Base-by-base conservation (phyloP, 2,888 invertebrate species). In the Pandemis cinnamomeana region DNA sequence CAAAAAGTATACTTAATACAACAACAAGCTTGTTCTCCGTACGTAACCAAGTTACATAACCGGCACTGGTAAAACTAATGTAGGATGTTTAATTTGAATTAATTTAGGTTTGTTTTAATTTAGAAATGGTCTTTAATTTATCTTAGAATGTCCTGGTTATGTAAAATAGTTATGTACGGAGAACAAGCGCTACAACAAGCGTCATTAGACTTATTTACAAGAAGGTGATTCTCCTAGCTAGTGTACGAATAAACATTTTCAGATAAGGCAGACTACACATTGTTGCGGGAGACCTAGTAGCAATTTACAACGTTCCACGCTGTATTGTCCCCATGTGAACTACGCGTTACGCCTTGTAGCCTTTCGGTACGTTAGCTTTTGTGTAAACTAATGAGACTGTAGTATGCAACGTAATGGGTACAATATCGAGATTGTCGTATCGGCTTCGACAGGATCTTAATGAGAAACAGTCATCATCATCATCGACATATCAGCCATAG, bases 251-350 rank as follows among this genome's bases (percentile, higher is more conserved):
- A 69, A 60, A 69, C 36, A 10, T 55, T 41, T 42, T 7, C 13
- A 27, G 58, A 58, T 58, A 58, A 58, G 58, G 27, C 58, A 0
- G 10, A 11, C 20, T 58, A 58, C 58, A 20, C 11, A 27, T 27
- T 27, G 58, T 27, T 10, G 27, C 10, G 27, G 6, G 58, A 27
- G 2, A 11, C 27, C 58, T 10, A 58, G 67, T 27, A 13, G 36
- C 42, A 51, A 67, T 67, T 67, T 71, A 71, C 67, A 51, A 53
- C 67, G 41, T 20, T 46, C 41, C 41, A 44, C 36, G 71, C 66
- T 46, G 66, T 42, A 71, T 71, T 67, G 58, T 66, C 46, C 48
- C 44, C 48, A 13, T 20, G 60, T 58, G 36, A 51, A 64, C 64
- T 64, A 64, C 13, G 48, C 48, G 46, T 71, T 71, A 67, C 66